Evolutionary conservation across 2,888 invertebrate genomes (phyloP).

Genomic region (Tipula helvola): DNA sequence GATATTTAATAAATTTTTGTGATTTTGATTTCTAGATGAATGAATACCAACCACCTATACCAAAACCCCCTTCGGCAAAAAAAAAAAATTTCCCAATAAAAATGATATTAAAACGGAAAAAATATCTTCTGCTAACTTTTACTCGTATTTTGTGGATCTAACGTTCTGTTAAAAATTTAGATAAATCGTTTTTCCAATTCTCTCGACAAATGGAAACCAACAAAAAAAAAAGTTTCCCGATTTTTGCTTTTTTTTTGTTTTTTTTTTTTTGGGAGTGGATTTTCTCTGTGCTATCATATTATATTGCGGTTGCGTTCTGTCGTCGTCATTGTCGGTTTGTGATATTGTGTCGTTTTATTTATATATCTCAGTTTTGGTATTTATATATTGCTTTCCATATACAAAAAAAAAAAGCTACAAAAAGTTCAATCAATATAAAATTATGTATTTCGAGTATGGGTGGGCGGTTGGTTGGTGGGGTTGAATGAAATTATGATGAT

Average conservation of each 20-base stretch:
- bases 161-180: constrained; percentile 4
- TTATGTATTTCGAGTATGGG: not conserved
- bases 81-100: not conserved
- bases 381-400: not conserved
- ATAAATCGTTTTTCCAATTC: not conserved
- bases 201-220: not conserved
- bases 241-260: not conserved
- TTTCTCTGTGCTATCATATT: not conserved
- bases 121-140: not conserved
- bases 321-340: not conserved
- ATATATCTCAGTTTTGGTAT: not conserved
- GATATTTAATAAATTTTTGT: not conserved
- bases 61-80: too few species aligned
- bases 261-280: not conserved
- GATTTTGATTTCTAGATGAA: not conserved
- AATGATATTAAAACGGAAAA: not conserved
- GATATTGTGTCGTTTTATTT: not conserved
- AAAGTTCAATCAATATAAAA: not conserved
- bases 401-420: not conserved
- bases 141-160: not conserved
- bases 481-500: not conserved
- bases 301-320: not conserved
- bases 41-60: not conserved
- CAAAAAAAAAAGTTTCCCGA: not conserved
- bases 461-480: not conserved